phyloP scores from a whole-genome alignment of 2,888 invertebrate genomes.

The Tortricodes alternella region DNA sequence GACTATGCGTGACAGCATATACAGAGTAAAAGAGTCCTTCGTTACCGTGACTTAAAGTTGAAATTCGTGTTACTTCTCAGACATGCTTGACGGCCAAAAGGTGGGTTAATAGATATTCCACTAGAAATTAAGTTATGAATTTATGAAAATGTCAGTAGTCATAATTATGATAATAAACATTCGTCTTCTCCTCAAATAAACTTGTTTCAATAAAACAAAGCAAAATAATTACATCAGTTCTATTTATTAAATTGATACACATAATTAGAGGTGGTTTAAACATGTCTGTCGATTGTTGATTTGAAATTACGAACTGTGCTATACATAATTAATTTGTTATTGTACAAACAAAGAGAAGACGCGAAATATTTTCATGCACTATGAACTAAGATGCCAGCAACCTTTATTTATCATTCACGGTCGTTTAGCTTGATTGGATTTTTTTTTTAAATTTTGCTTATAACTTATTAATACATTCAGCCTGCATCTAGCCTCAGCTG shows the following conservation, averaged over 20 bases:
- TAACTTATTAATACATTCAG: no score
- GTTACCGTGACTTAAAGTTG: no score
- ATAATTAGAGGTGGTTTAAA: conserved; percentile 64
- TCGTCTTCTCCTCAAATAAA: conserved; percentile 21
- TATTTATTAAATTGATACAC: conserved; percentile 75
- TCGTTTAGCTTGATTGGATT: conserved; percentile 2
- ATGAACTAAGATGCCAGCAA: conserved; percentile 51
- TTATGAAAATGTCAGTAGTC: no score
- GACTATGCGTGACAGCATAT: no score
- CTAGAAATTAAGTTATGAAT: no score
- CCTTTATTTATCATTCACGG: conserved; percentile 34
- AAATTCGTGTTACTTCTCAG: no score
- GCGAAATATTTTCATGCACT: conserved; percentile 51
- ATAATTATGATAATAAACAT: conserved; percentile 8
- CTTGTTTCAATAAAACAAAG: conserved; percentile 45
- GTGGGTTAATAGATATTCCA: no score
- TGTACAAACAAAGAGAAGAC: conserved; percentile 59
- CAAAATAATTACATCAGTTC: conserved; percentile 61
- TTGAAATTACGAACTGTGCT: conserved; percentile 68
- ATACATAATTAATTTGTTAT: conserved; percentile 60
- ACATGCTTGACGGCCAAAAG: no score
- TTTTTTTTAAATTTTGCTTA: conserved; percentile 1
- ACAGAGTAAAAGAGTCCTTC: no score
- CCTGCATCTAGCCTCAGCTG: no score
- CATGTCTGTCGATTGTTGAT: conserved; percentile 65